Conservation (phyloP, 2,797 vertebrate genomes). For the Acestrorhynchus altus region DNA sequence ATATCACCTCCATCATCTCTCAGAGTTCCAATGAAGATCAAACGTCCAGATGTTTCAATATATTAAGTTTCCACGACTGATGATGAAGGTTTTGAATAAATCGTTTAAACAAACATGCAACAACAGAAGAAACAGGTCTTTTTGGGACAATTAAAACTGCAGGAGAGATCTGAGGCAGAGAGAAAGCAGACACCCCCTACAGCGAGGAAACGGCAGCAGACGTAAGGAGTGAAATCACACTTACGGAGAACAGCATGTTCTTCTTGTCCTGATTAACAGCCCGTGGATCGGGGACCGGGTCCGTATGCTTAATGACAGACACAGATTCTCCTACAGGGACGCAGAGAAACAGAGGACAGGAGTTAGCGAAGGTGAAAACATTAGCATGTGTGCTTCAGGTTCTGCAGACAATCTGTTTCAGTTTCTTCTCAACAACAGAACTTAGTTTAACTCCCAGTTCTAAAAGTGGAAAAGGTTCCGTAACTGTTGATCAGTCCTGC, state of each 20-base stretch:
- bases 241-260: constrained; percentile 99
- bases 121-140: no score
- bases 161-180: neutral
- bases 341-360: constrained; percentile 17
- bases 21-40: no score
- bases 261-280: constrained; percentile 99
- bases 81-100: no score
- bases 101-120: no score
- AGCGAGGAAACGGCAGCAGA: neutral
- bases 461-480: no score
- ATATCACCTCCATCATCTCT: no score
- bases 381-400: neutral
- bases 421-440: no score
- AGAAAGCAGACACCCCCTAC: neutral
- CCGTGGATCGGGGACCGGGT: constrained; percentile 96
- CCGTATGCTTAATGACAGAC: constrained; percentile 98
- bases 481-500: no score
- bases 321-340: constrained; percentile 90
- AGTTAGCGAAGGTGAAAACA: neutral
- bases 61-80: no score
- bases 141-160: no score
- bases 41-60: no score
- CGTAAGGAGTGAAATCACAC: constrained; percentile 61
- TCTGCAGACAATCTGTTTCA: neutral
- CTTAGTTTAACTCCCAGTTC: no score